These are phyloP conservation scores for Anas bahamensis DNA, from an alignment of 2,797 vertebrate genomes.

Conservation along the genomic window DNA sequence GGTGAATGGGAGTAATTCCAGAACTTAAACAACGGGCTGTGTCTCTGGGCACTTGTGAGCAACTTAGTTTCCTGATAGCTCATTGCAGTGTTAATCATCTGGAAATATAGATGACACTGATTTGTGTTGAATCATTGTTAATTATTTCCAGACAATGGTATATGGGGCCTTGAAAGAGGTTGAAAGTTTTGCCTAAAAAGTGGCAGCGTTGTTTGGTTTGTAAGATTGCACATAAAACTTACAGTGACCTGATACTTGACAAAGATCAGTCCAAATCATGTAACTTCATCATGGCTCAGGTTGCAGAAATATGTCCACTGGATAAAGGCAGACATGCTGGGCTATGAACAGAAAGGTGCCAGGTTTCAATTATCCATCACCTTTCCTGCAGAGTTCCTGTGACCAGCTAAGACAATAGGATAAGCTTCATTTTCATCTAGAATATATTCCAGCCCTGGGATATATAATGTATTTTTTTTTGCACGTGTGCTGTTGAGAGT, in stretches of 20 bases:
- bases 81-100: not conserved
- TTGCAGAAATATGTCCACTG: not conserved
- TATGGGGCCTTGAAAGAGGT: not conserved
- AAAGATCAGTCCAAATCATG: not conserved
- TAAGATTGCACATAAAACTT: not conserved
- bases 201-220: not conserved
- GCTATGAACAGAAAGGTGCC: not conserved
- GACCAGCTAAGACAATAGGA: not conserved
- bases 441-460: not conserved
- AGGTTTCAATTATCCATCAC: not conserved
- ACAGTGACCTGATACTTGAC: no score
- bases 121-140: not conserved
- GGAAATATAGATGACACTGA: not conserved
- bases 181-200: not conserved
- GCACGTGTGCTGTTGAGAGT: not conserved
- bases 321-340: fast-evolving
- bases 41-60: not conserved
- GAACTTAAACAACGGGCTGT: no score
- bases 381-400: not conserved
- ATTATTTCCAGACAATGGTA: not conserved
- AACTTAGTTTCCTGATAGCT: not conserved
- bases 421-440: not conserved
- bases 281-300: not conserved
- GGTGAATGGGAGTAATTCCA: not conserved
- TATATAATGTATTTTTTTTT: no score